Percentiles rank a stretch among this genome's conserved stretches.
Conservation (phyloP, 2,797 vertebrate species). For the Lacerta bilineata region DNA sequence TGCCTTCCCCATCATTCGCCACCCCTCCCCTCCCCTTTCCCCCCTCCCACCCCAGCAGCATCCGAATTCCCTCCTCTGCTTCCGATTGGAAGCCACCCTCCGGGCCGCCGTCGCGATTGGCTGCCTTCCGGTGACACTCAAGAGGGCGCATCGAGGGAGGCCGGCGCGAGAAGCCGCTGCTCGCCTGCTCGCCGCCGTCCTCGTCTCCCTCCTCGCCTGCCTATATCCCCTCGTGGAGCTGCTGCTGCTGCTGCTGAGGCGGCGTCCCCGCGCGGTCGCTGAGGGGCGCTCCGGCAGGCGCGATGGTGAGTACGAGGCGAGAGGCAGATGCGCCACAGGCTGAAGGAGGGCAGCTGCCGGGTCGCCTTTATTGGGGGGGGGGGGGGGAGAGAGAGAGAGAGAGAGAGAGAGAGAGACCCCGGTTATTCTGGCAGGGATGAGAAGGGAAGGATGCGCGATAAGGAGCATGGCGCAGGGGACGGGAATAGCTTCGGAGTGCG, state of each 20-base stretch:
- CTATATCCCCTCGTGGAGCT: too few relatives aligned
- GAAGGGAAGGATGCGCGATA: neutral
- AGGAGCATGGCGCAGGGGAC: too few relatives aligned
- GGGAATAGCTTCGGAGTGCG: neutral
- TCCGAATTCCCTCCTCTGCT: conserved; percentile 66
- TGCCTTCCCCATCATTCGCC: neutral
- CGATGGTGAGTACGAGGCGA: conserved; percentile 32
- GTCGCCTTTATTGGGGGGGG: too few relatives aligned
- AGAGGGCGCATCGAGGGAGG: neutral
- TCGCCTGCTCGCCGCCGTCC: conserved; percentile 46
- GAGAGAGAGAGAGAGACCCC: too few relatives aligned
- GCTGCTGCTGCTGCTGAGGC: neutral
- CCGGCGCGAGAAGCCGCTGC: neutral
- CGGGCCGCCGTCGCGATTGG: conserved; percentile 69
- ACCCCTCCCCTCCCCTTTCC: neutral
- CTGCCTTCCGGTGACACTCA: conserved; percentile 63
- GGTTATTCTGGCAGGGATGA: neutral
- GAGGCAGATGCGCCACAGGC: neutral
- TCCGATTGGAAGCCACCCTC: conserved; percentile 58
- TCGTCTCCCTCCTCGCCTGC: neutral
- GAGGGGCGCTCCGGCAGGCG: neutral
- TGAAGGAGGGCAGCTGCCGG: neutral
- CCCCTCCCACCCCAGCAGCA: neutral
- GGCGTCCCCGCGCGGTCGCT: neutral
- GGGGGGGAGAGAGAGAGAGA: too few relatives aligned